A percentile compares a stretch with the other conserved stretches of the same genome.
phyloP scores from a whole-genome alignment of 2,888 invertebrate genomes.

The Lepidochitona cinerea region DNA sequence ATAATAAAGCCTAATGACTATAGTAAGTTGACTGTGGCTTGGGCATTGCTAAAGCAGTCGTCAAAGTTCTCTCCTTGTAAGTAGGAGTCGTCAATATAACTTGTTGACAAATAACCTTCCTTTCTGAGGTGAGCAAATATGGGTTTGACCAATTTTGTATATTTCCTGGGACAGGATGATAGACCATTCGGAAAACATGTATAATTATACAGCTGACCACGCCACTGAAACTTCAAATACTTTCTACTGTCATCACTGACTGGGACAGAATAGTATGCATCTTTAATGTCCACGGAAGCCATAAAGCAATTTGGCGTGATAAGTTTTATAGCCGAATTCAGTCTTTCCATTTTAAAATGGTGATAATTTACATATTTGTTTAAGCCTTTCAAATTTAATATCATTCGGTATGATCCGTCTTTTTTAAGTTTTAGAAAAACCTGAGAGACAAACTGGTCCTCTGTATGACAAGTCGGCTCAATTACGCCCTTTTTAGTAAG shows the following conservation, averaged over 20 bases:
- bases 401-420: not conserved
- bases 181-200: slow-evolving; percentile 20
- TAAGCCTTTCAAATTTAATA: not conserved
- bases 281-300: not conserved
- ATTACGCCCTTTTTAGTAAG: not conserved
- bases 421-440: not conserved
- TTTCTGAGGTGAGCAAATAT: slow-evolving; percentile 19
- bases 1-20: not conserved
- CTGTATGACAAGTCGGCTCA: not conserved
- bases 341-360: slow-evolving; percentile 4
- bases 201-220: slow-evolving; percentile 9
- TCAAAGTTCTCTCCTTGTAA: not conserved
- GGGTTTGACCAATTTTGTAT: slow-evolving; percentile 28
- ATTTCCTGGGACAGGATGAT: slow-evolving; percentile 17
- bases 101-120: slow-evolving; percentile 8
- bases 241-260: slow-evolving; percentile 8
- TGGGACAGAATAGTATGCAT: slow-evolving; percentile 2
- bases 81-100: slow-evolving; percentile 8
- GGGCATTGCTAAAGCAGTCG: not conserved
- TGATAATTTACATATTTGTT: not conserved
- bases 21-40: not conserved
- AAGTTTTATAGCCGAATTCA: not conserved
- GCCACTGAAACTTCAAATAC: slow-evolving; percentile 5
- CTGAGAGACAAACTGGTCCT: not conserved
- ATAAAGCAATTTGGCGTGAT: not conserved